Evolutionary conservation across 2,113 vertebrate genomes (phyloP), one percentile per base, ranked within the genome.

Genomic region (Aegotheles bennettii): DNA sequence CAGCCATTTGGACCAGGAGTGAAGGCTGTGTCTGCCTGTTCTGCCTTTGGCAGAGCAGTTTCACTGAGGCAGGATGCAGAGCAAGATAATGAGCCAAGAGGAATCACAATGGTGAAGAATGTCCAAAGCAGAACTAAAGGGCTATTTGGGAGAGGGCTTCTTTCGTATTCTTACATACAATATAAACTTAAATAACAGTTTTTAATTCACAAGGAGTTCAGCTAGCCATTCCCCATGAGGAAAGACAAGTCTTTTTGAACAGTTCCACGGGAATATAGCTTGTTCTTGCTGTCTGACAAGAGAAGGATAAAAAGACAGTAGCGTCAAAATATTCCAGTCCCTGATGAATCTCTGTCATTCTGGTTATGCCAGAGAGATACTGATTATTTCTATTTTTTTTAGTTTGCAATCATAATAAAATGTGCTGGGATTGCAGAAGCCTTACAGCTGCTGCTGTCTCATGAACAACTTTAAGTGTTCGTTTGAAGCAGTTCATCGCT

Each of bases 331-430:
- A 54, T 70, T 36, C 53, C 59, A 79, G 18, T 92, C 76, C 87
- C 94, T 91, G 79, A 90, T 96, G 86, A 91, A 59, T 97, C 75
- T 94, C 86, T 97, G 85, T 90, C 93, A 93, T 82, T 95, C 85
- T 84, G 76, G 83, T 89, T 95, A 57, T 42, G 43, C 47, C 80
- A 94, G 84, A 70, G 45, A 89, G 92, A 84, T 68, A 92, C 51
- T 33, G 82, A 86, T 57, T 76, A 73, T 88, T 89, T 47, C 65
- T 33, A 86, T 57, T 76, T 75, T 88, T 89, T 47, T 70, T 33
- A 61, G 84, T 95, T 95, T 87, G 15, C 45, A 25, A 45, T 80
- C 70, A 96, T 78, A 95, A 76, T 70, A 45, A 60, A 89, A 95
- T 96, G 56, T 96, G 84, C 93, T 84, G 80, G 87, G 93, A 60